Evolutionary conservation across 2,888 invertebrate species (phyloP).

Genomic region (Stenodema calcarata): DNA sequence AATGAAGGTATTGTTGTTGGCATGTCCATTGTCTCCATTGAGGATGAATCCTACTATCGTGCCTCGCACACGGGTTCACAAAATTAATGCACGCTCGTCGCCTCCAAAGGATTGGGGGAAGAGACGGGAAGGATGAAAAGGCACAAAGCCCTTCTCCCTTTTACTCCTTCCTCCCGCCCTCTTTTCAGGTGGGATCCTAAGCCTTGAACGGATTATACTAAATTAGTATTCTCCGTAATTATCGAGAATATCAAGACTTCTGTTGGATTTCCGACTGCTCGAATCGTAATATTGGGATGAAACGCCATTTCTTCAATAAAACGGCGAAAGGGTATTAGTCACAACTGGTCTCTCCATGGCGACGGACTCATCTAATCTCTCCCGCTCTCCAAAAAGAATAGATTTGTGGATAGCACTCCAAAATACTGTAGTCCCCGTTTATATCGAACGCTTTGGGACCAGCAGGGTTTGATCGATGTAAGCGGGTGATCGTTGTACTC

Average conservation of each 20-base stretch:
- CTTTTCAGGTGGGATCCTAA: conserved; percentile 14
- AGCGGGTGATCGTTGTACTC: too few relatives aligned
- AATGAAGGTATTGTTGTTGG: conserved; percentile 49
- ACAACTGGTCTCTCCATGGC: too few relatives aligned
- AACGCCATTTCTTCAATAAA: background rate
- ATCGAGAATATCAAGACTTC: background rate
- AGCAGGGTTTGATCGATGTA: too few relatives aligned
- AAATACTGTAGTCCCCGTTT: too few relatives aligned
- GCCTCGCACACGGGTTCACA: conserved; percentile 50
- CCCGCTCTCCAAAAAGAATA: too few relatives aligned
- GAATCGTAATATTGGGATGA: background rate
- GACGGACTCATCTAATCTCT: background rate
- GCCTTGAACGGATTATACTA: conserved; percentile 21
- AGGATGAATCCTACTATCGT: conserved; percentile 47
- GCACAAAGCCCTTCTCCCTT: conserved; percentile 39
- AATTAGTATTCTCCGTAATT: conserved; percentile 34
- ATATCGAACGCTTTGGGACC: too few relatives aligned
- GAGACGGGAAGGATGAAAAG: conserved; percentile 33
- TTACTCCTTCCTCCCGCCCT: background rate
- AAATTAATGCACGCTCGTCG: conserved; percentile 49
- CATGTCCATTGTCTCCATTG: conserved; percentile 48
- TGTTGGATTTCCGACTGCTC: background rate
- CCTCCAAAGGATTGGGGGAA: conserved; percentile 23
- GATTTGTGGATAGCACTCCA: too few relatives aligned
- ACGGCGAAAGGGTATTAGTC: too few relatives aligned